Evolutionary conservation across 2,113 vertebrate species (phyloP).

Genomic region (Pelecanus crispus): DNA sequence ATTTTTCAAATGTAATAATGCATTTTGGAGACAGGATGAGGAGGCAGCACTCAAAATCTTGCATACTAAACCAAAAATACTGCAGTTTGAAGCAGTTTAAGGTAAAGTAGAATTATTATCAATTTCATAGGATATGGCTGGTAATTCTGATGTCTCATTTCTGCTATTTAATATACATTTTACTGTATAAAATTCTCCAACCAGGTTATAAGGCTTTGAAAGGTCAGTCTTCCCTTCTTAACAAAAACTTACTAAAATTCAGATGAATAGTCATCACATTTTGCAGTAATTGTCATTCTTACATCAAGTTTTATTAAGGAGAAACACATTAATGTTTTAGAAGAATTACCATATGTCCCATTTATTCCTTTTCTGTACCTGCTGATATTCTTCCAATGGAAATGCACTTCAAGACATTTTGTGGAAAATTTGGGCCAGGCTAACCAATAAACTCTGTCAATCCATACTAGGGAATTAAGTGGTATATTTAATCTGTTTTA

Average conservation of each 20-base stretch:
- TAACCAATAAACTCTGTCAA: background rate
- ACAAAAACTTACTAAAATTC: background rate
- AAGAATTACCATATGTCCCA: background rate
- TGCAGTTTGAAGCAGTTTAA: background rate
- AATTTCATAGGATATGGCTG: background rate
- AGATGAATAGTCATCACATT: background rate
- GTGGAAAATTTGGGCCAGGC: background rate
- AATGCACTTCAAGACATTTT: background rate
- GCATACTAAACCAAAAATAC: background rate
- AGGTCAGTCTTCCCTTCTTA: background rate
- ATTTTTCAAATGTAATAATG: background rate
- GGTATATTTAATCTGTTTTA: conserved; percentile 4
- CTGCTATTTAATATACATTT: background rate
- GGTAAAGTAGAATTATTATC: background rate
- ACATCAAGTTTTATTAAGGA: background rate
- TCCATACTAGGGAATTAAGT: background rate
- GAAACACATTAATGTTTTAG: background rate
- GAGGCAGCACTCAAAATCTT: background rate
- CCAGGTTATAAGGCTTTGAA: background rate
- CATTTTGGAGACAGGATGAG: background rate
- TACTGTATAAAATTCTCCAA: background rate
- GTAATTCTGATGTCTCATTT: conserved; percentile 3
- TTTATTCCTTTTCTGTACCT: background rate
- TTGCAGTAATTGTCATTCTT: background rate
- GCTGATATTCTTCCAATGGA: background rate